Percentiles rank a stretch among this genome's conserved stretches.
Evolutionary conservation across 2,888 invertebrate genomes (phyloP).

Genomic region (Timema cristinae): DNA sequence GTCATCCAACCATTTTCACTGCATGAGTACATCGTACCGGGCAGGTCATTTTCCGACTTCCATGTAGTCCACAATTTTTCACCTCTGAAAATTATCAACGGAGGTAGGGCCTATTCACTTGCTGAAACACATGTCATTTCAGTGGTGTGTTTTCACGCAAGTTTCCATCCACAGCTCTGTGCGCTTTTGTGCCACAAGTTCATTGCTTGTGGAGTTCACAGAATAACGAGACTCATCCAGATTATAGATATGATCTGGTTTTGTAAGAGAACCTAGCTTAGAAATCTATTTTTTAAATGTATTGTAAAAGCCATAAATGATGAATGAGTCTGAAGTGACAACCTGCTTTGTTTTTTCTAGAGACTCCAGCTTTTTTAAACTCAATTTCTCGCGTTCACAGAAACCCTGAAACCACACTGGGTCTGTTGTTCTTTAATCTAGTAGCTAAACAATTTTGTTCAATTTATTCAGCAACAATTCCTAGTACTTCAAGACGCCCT

Average conservation of each 20-base stretch:
- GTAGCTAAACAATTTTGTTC: background rate
- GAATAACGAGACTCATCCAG: background rate
- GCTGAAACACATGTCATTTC: conserved; percentile 7
- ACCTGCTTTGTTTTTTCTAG: background rate
- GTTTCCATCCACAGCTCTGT: conserved; percentile 1
- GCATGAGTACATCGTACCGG: conserved; percentile 3
- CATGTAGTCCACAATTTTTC: conserved; percentile 10
- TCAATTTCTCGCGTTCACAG: background rate
- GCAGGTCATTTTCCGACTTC: conserved; percentile 12
- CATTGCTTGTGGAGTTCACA: background rate
- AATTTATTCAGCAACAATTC: background rate
- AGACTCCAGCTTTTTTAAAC: background rate
- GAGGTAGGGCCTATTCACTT: background rate
- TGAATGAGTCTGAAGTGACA: background rate
- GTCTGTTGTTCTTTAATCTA: background rate
- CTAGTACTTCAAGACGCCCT: background rate
- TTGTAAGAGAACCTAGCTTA: background rate
- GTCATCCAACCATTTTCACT: conserved; percentile 6
- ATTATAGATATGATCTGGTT: background rate
- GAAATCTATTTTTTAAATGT: background rate
- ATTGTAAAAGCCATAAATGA: conserved; percentile 2
- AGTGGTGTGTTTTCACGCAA: conserved; percentile 1
- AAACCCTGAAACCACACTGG: background rate
- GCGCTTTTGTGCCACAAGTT: background rate
- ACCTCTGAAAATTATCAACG: conserved; percentile 1